Evolutionary conservation across 2,113 vertebrate genomes (phyloP).

Genomic region (Carassius gibelio): DNA sequence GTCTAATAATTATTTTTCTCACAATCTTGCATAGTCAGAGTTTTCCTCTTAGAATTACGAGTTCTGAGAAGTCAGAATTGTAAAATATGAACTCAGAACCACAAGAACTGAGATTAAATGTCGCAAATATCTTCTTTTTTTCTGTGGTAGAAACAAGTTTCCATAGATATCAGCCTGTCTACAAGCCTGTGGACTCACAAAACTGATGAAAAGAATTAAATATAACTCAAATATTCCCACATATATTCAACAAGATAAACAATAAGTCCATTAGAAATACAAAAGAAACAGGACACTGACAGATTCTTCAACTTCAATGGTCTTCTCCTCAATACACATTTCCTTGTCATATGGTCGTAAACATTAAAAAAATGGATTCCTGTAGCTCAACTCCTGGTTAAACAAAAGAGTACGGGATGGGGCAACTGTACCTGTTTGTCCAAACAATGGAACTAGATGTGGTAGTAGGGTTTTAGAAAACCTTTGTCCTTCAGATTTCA

Average conservation of each 20-base stretch:
- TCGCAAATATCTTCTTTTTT: not conserved
- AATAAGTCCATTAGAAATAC: slow-evolving; percentile 26
- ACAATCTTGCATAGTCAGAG: no score
- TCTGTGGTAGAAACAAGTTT: not conserved
- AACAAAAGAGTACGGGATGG: not conserved
- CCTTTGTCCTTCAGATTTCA: not conserved
- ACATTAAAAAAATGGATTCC: slow-evolving; percentile 9
- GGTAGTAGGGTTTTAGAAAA: not conserved
- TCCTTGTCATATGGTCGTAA: slow-evolving; percentile 29
- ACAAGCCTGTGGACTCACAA: not conserved
- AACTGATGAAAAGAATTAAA: slow-evolving; percentile 14
- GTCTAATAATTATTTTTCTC: not conserved
- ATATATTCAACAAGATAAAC: not conserved
- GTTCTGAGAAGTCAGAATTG: not conserved
- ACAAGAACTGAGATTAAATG: not conserved
- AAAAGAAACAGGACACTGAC: slow-evolving; percentile 25
- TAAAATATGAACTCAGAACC: not conserved
- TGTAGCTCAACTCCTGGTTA: not conserved
- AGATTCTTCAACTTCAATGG: slow-evolving; percentile 35
- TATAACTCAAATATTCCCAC: slow-evolving; percentile 22
- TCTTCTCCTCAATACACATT: slow-evolving; percentile 41
- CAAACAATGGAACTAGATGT: not conserved
- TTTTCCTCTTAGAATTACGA: not conserved
- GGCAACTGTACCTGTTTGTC: not conserved
- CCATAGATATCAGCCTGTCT: not conserved